Percentiles rank a stretch among this genome's conserved stretches.
These are phyloP conservation scores for Micrasema minimum DNA, from an alignment of 1,140 invertebrate genomes.

Conservation along the genomic window DNA sequence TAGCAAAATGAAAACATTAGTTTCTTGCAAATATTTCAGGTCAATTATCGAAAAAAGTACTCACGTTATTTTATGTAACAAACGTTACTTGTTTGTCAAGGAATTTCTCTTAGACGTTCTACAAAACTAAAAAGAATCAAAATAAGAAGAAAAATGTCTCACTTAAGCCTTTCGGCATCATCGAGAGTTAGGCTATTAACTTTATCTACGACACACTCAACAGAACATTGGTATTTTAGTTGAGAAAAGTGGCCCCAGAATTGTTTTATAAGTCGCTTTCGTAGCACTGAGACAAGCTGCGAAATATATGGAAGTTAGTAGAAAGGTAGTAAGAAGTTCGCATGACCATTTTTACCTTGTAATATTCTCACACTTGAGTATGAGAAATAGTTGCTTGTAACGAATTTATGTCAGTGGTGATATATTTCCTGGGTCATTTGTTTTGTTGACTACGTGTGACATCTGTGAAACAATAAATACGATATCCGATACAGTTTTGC, in stretches of 20 bases:
- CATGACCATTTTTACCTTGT: not conserved
- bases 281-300: not conserved
- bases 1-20: too few relatives aligned
- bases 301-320: slow-evolving; percentile 2
- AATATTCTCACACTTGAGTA: not conserved
- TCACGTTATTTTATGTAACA: too few relatives aligned
- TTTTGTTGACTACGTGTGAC: not conserved
- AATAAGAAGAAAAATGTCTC: not conserved
- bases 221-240: not conserved
- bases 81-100: too few relatives aligned
- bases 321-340: not conserved
- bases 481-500: too few relatives aligned
- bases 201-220: slow-evolving; percentile 16
- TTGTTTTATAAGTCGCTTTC: slow-evolving; percentile 15
- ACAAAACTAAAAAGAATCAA: not conserved
- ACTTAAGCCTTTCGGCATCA: not conserved
- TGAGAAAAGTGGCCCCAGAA: not conserved
- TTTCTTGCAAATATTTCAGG: too few relatives aligned
- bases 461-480: not conserved
- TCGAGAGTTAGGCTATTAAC: slow-evolving; percentile 9
- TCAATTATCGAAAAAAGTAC: too few relatives aligned
- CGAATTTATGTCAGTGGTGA: not conserved
- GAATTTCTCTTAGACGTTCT: not conserved
- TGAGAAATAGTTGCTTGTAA: not conserved
- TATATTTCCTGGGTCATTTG: not conserved